phyloP scores from a whole-genome alignment of 2,113 vertebrate genomes.

The Nematolebias whitei region DNA sequence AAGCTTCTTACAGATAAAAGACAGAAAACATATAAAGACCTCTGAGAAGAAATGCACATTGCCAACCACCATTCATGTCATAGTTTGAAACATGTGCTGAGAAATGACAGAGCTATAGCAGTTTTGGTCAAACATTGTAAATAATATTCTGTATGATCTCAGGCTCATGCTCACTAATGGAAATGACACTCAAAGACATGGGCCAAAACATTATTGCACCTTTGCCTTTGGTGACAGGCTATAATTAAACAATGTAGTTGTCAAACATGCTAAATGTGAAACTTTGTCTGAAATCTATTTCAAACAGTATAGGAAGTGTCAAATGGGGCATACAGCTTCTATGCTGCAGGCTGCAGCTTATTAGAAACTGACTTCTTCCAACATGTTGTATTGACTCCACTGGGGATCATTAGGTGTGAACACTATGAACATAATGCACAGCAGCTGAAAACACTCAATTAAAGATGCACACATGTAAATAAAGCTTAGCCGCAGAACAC shows the following conservation, averaged over 20 bases:
- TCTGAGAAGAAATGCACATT: no score
- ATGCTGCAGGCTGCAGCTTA: background rate
- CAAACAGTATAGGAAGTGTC: background rate
- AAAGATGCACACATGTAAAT: background rate
- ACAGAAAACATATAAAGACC: no score
- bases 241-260: background rate
- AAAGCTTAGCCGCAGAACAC: background rate
- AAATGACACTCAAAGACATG: no score
- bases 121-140: no score
- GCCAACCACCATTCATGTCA: no score
- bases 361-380: constrained; percentile 21
- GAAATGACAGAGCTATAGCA: no score
- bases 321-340: constrained; percentile 6
- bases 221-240: no score
- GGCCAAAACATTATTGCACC: no score
- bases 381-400: constrained; percentile 25
- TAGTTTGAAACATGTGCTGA: no score
- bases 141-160: no score
- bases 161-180: no score
- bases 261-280: constrained; percentile 1
- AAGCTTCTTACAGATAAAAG: constrained; percentile 1
- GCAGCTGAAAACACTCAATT: constrained; percentile 3
- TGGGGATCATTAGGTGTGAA: constrained; percentile 18
- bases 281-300: background rate
- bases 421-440: constrained; percentile 3